A percentile compares a stretch with the other conserved stretches of the same genome.
Conservation (phyloP, 2,113 vertebrate species). For the Pogona vitticeps region DNA sequence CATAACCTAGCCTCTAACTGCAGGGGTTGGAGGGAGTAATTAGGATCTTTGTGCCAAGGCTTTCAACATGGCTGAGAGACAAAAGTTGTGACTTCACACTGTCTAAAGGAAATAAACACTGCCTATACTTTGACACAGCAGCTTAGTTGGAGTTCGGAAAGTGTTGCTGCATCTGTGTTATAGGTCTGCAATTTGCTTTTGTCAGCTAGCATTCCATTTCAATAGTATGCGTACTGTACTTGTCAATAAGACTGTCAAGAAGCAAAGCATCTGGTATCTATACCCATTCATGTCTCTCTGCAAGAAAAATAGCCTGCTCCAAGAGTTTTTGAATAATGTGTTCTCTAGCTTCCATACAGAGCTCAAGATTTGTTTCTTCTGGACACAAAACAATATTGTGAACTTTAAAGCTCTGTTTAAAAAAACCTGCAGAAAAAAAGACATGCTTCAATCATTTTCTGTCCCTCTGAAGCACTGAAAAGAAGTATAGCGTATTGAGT, state of each 20-base stretch:
- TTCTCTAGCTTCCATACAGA: slow-evolving; percentile 6
- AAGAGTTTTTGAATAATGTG: slow-evolving; percentile 25
- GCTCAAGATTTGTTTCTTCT: slow-evolving; percentile 37
- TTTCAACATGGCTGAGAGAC: slow-evolving; percentile 16
- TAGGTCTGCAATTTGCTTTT: slow-evolving; percentile 35
- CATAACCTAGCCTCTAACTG: neutral
- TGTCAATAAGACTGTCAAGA: slow-evolving; percentile 20
- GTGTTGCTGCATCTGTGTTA: slow-evolving; percentile 39
- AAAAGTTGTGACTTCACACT: neutral
- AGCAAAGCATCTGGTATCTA: slow-evolving; percentile 22
- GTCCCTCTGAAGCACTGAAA: slow-evolving; percentile 25
- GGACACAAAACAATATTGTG: slow-evolving; percentile 31
- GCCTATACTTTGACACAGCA: neutral
- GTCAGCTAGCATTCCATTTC: slow-evolving; percentile 29
- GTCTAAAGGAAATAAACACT: slow-evolving; percentile 25
- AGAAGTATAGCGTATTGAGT: slow-evolving; percentile 27
- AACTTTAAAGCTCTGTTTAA: slow-evolving; percentile 34
- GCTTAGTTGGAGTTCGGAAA: slow-evolving; percentile 28
- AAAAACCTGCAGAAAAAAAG: slow-evolving; percentile 27
- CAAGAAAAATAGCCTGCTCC: slow-evolving; percentile 47
- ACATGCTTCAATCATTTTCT: slow-evolving; percentile 22
- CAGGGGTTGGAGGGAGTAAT: slow-evolving; percentile 2
- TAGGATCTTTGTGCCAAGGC: slow-evolving; percentile 22
- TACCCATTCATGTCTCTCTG: slow-evolving; percentile 35
- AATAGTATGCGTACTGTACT: slow-evolving; percentile 11